A percentile compares a stretch with the other conserved stretches of the same genome.
These are phyloP conservation scores for Propithecus perrieri DNA, from an alignment of 2,797 vertebrate genomes.

Conservation along the genomic window DNA sequence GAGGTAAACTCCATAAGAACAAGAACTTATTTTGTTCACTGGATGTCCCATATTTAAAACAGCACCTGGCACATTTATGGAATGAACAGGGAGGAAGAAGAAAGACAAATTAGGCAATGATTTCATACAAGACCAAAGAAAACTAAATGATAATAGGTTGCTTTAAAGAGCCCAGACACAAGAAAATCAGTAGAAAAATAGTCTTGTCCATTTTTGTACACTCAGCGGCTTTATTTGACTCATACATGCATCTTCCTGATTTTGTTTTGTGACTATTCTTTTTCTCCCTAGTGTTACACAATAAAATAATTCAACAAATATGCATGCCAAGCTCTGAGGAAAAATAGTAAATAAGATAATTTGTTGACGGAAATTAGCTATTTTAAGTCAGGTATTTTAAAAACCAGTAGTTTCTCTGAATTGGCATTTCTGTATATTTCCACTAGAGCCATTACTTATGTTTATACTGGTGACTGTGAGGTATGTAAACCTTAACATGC, in stretches of 20 bases:
- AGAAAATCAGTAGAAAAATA: background rate
- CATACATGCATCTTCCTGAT: background rate
- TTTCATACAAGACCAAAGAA: background rate
- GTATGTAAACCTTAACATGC: background rate
- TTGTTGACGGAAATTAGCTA: conserved; percentile 25
- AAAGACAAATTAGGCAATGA: background rate
- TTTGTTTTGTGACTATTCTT: conserved; percentile 6
- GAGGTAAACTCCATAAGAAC: background rate
- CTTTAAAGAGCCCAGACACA: background rate
- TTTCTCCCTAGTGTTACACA: background rate
- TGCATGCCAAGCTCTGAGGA: background rate
- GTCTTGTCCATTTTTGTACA: background rate
- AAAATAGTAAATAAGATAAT: background rate
- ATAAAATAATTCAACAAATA: conserved; percentile 2
- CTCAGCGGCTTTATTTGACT: background rate
- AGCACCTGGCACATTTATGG: background rate
- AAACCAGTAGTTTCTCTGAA: conserved; percentile 24
- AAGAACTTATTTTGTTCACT: background rate
- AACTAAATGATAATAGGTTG: background rate
- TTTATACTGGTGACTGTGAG: background rate
- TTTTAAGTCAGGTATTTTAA: background rate
- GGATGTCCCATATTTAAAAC: background rate
- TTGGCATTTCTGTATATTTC: background rate
- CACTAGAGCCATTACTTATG: background rate
- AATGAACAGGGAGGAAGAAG: background rate